A percentile compares a stretch with the other conserved stretches of the same genome.
These are phyloP conservation scores for Thereuonema tuberculata DNA, from an alignment of 1,140 invertebrate species.

Conservation along the genomic window DNA sequence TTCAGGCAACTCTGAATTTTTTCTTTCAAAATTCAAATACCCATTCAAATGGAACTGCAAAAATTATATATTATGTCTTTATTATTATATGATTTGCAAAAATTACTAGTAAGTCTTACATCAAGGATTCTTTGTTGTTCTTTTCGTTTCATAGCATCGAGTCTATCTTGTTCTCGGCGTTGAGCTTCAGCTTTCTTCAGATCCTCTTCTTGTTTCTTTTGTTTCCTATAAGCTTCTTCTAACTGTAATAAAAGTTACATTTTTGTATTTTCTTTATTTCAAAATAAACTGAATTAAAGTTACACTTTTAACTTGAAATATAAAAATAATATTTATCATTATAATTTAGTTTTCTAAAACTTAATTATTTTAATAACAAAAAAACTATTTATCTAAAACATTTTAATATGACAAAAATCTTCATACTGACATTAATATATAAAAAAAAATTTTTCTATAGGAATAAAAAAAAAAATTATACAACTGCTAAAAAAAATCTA, in stretches of 20 bases:
- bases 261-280: not conserved
- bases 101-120: slow-evolving; percentile 24
- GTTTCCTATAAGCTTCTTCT: slow-evolving; percentile 64
- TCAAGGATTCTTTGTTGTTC: slow-evolving; percentile 77
- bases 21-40: too few relatives aligned
- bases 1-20: too few relatives aligned
- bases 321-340: not conserved
- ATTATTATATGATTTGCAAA: too few relatives aligned
- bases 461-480: too few relatives aligned
- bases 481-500: too few relatives aligned
- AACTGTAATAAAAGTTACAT: slow-evolving; percentile 34
- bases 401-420: too few relatives aligned
- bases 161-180: slow-evolving; percentile 53
- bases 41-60: too few relatives aligned
- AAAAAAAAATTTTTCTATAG: too few relatives aligned
- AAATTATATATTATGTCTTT: too few relatives aligned
- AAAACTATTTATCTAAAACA: too few relatives aligned
- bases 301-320: not conserved
- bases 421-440: too few relatives aligned
- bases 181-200: slow-evolving; percentile 57
- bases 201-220: slow-evolving; percentile 54
- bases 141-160: slow-evolving; percentile 62
- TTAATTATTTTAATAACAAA: not conserved
- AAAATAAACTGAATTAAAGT: not conserved
- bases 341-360: not conserved